These are phyloP conservation scores for Canis aureus DNA, from an alignment of 2,113 vertebrate species.

Conservation along the genomic window DNA sequence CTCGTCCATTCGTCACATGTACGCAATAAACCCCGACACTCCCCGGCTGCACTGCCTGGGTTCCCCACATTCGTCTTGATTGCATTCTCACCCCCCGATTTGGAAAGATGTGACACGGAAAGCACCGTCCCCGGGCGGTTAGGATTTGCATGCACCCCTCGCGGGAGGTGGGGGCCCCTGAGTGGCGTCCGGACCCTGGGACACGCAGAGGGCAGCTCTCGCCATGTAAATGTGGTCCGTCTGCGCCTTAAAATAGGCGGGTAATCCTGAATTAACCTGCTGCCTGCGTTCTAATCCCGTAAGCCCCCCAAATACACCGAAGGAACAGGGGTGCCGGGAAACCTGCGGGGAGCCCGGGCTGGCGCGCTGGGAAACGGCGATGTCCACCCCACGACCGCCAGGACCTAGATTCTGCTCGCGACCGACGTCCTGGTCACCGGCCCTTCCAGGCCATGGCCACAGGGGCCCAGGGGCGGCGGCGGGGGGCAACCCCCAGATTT, in stretches of 20 bases:
- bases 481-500: too few relatives aligned
- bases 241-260: background rate
- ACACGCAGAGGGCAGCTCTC: background rate
- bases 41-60: rapidly evolving
- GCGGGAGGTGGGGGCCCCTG: rapidly evolving
- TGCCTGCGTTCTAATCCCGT: rapidly evolving
- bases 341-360: rapidly evolving
- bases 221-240: too few relatives aligned
- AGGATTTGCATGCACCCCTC: rapidly evolving
- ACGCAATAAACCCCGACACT: background rate
- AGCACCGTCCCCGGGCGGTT: rapidly evolving
- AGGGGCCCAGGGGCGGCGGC: too few relatives aligned
- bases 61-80: background rate
- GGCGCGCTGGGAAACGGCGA: rapidly evolving
- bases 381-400: rapidly evolving
- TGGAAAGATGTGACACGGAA: background rate
- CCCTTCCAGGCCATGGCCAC: rapidly evolving
- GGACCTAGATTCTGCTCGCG: background rate
- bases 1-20: background rate
- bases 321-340: too few relatives aligned
- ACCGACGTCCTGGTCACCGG: rapidly evolving
- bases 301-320: background rate
- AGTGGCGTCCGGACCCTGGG: rapidly evolving
- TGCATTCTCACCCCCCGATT: rapidly evolving
- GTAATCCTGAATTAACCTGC: background rate